Evolutionary conservation across 1,140 invertebrate species (phyloP).

Genomic region (Heliconius eleuchia): DNA sequence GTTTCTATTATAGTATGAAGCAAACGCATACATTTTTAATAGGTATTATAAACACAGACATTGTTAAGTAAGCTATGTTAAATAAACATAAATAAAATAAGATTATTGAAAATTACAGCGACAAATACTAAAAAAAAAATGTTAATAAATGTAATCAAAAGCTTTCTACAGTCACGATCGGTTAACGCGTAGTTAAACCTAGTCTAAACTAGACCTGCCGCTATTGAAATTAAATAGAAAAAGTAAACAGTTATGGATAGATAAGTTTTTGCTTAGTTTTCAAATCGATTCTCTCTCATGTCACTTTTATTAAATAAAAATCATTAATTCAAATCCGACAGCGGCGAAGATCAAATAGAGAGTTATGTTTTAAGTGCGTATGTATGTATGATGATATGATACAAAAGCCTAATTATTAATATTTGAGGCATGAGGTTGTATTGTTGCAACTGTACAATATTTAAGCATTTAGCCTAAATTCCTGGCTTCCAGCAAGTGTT

Average conservation of each 20-base stretch:
- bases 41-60: too few species aligned
- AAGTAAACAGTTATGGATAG: background rate
- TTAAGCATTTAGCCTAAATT: too few species aligned
- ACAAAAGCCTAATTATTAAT: too few species aligned
- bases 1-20: too few species aligned
- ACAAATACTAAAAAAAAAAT: slow-evolving; percentile 26
- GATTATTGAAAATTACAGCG: background rate
- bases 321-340: background rate
- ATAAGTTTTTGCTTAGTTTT: slow-evolving; percentile 2
- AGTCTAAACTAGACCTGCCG: background rate
- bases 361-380: too few species aligned
- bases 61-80: too few species aligned
- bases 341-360: too few species aligned
- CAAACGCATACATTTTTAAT: too few species aligned
- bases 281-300: slow-evolving; percentile 5
- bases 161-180: slow-evolving; percentile 35
- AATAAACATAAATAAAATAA: background rate
- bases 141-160: slow-evolving; percentile 23
- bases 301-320: background rate
- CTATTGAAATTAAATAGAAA: background rate
- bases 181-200: slow-evolving; percentile 14
- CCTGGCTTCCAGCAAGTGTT: too few species aligned
- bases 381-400: too few species aligned
- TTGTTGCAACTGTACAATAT: too few species aligned
- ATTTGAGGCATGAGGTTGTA: too few species aligned